These are phyloP conservation scores for Hirundo rustica DNA, from an alignment of 2,797 vertebrate species.

Conservation along the genomic window DNA sequence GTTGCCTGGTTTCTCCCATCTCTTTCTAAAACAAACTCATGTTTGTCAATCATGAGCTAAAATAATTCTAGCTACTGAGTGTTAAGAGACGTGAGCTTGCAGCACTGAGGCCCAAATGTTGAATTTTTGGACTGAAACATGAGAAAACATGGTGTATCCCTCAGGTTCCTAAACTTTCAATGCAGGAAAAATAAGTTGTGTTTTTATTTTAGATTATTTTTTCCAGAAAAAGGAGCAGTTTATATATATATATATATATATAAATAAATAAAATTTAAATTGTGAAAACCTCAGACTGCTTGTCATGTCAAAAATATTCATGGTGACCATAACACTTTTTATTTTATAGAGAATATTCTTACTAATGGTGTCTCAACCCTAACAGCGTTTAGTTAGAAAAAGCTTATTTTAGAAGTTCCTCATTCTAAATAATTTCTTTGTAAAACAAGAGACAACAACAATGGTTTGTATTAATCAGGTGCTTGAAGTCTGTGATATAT, in stretches of 20 bases:
- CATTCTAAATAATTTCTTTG: not conserved
- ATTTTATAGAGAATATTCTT: not conserved
- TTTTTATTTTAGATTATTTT: not conserved
- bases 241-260: not conserved
- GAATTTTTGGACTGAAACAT: not conserved
- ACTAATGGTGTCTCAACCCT: not conserved
- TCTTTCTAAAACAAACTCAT: not conserved
- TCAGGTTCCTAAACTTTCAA: not conserved
- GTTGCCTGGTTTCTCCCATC: not conserved
- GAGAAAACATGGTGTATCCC: not conserved
- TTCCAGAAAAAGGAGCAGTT: not conserved
- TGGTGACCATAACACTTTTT: not conserved
- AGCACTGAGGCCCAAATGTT: not conserved
- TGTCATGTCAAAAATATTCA: not conserved
- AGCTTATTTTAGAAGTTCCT: not conserved
- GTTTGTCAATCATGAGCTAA: not conserved
- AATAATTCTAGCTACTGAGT: not conserved
- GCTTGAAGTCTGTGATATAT: too few species aligned
- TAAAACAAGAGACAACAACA: not conserved
- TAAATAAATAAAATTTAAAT: not conserved
- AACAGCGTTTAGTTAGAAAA: not conserved
- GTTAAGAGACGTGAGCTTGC: not conserved
- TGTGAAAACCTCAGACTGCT: not conserved
- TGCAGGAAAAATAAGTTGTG: not conserved
- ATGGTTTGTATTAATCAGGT: not conserved